Conservation (phyloP, 1,140 invertebrate genomes). For the Littorina saxatilis region DNA sequence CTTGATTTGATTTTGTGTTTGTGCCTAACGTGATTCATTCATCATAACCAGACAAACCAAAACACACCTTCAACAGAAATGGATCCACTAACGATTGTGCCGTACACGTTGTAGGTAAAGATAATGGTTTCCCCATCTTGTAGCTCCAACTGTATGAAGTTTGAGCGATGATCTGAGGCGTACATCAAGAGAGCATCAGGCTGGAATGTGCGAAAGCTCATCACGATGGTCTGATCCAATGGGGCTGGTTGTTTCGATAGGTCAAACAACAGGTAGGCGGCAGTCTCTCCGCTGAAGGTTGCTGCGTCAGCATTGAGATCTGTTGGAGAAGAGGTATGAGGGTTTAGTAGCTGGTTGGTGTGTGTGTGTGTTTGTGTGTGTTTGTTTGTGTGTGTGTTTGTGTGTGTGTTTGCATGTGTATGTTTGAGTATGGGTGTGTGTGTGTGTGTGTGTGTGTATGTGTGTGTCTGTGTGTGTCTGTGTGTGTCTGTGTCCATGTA, state of each 20-base stretch:
- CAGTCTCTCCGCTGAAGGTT: constrained; percentile 87
- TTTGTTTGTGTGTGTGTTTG: too few species aligned
- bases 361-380: too few species aligned
- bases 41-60: too few species aligned
- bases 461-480: background rate
- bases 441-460: constrained; percentile 3
- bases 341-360: too few species aligned
- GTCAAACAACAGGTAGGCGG: constrained; percentile 81
- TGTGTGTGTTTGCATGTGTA: too few species aligned
- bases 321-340: constrained; percentile 74
- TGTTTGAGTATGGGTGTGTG: too few species aligned
- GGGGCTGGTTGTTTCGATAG: constrained; percentile 85
- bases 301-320: constrained; percentile 93
- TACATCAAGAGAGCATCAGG: constrained; percentile 88
- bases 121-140: constrained; percentile 80
- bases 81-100: constrained; percentile 52
- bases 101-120: constrained; percentile 59
- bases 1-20: too few species aligned
- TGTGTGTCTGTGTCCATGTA: background rate
- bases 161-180: constrained; percentile 94
- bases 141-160: constrained; percentile 94
- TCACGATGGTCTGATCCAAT: constrained; percentile 86
- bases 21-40: too few species aligned
- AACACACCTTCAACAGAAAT: background rate
- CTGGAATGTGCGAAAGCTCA: constrained; percentile 91